Conservation (phyloP, 2,113 vertebrate species). For the Daboia siamensis region DNA sequence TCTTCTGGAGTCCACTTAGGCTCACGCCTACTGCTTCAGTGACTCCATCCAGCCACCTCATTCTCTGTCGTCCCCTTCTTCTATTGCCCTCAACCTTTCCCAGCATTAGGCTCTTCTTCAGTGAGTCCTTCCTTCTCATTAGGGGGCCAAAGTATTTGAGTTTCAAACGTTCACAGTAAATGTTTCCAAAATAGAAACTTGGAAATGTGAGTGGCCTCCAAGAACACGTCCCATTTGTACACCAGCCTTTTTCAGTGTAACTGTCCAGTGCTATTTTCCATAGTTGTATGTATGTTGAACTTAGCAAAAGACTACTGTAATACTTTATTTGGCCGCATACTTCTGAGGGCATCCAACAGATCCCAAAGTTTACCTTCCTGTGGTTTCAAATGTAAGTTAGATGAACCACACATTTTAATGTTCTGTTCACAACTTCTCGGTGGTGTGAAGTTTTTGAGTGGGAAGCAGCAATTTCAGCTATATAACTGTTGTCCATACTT, state of each 20-base stretch:
- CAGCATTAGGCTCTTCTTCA: no score
- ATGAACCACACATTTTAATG: background rate
- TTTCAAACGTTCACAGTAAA: no score
- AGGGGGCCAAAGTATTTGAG: no score
- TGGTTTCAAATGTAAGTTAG: background rate
- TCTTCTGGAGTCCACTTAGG: no score
- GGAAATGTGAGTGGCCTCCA: background rate
- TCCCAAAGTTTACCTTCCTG: background rate
- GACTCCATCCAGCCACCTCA: no score
- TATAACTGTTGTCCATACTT: background rate
- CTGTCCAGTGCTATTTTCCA: background rate
- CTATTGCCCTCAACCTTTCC: no score
- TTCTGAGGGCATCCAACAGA: background rate
- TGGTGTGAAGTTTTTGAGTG: background rate
- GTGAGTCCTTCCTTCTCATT: no score
- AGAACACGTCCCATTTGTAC: background rate
- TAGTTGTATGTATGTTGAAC: background rate
- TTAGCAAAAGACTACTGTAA: background rate
- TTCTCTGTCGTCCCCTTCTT: no score
- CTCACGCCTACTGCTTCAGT: no score
- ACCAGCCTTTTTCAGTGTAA: background rate
- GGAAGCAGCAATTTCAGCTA: background rate
- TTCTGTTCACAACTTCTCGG: background rate
- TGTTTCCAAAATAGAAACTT: no score
- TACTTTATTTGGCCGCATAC: background rate